Percentiles rank a stretch among this genome's conserved stretches.
Conservation (phyloP, 2,797 vertebrate species). For the Sorex maritimensis region DNA sequence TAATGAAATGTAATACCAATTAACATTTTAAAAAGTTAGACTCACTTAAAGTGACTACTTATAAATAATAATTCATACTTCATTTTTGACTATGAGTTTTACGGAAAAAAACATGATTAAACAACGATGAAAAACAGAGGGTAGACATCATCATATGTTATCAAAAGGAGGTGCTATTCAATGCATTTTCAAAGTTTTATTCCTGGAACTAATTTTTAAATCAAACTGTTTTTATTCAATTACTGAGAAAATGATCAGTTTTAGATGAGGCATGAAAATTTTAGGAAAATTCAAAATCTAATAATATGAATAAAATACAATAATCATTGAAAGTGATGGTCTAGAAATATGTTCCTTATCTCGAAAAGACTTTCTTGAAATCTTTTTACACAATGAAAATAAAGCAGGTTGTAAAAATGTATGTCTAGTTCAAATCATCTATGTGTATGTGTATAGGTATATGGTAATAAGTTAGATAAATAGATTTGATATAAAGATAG, state of each 20-base stretch:
- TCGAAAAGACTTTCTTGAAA: not conserved
- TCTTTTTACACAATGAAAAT: not conserved
- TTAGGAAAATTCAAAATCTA: not conserved
- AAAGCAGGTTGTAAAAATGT: not conserved
- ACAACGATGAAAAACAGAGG: not conserved
- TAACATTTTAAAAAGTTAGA: not conserved
- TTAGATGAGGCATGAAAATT: not conserved
- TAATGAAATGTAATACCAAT: slow-evolving; percentile 10
- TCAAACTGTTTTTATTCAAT: not conserved
- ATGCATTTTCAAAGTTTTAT: not conserved
- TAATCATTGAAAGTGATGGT: not conserved
- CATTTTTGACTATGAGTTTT: not conserved
- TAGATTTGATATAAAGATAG: not conserved
- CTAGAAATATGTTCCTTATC: not conserved
- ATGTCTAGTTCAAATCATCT: not conserved
- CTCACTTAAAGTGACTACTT: not conserved
- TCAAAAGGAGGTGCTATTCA: not conserved
- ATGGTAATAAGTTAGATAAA: not conserved
- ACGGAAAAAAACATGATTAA: not conserved
- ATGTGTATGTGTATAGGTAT: accelerated
- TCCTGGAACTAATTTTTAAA: not conserved
- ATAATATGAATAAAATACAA: not conserved
- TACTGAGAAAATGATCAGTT: not conserved
- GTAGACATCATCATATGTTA: not conserved
- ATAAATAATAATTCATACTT: not conserved